Evolutionary conservation across 2,113 vertebrate genomes (phyloP).

Genomic region (Sinocyclocheilus anophthalmus): DNA sequence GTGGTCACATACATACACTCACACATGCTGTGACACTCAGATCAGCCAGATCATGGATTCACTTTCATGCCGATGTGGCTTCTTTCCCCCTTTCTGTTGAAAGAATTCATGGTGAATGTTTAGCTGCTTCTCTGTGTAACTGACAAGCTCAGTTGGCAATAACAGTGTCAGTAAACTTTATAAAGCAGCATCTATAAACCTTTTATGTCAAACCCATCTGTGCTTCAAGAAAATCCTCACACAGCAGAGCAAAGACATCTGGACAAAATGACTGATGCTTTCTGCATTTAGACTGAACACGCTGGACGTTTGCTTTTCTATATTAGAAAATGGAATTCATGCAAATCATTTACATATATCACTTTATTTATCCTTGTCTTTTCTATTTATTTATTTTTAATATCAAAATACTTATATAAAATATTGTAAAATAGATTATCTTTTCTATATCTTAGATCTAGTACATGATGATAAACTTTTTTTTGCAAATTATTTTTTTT

Average conservation of each 20-base stretch:
- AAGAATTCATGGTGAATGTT: background rate
- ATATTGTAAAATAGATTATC: too few relatives aligned
- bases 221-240: background rate
- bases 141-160: background rate
- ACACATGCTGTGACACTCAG: background rate
- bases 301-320: background rate
- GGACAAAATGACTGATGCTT: background rate
- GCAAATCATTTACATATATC: too few relatives aligned
- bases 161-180: slow-evolving; percentile 1
- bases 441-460: too few relatives aligned
- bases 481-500: too few relatives aligned
- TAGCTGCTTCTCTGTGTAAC: slow-evolving; percentile 9
- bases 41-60: background rate
- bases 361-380: too few relatives aligned
- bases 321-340: too few relatives aligned
- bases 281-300: background rate
- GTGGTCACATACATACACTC: slow-evolving; percentile 7
- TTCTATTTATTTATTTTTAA: too few relatives aligned
- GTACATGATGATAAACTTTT: too few relatives aligned
- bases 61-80: slow-evolving; percentile 4
- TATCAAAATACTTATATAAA: too few relatives aligned
- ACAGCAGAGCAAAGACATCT: background rate
- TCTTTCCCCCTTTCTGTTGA: background rate
- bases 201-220: slow-evolving; percentile 23
- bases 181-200: slow-evolving; percentile 16